These are phyloP conservation scores for Desoria tigrina DNA, from an alignment of 2,888 invertebrate genomes.

Conservation along the genomic window DNA sequence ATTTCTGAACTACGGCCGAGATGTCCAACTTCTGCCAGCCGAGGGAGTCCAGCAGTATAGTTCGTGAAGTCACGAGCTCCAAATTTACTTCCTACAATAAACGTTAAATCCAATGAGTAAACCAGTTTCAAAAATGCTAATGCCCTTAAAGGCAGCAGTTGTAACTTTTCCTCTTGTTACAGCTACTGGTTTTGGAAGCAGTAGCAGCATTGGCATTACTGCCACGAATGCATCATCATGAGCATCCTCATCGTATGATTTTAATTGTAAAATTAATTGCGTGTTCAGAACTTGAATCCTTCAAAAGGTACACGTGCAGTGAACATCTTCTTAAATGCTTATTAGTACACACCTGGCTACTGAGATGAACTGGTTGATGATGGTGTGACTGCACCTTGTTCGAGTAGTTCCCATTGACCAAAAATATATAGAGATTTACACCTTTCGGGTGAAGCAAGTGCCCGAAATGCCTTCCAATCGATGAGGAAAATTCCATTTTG, in stretches of 20 bases:
- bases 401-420: slow-evolving; percentile 58
- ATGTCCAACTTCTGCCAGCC: slow-evolving; percentile 88
- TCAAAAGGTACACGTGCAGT: too few relatives aligned
- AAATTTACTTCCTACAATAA: slow-evolving; percentile 57
- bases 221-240: too few relatives aligned
- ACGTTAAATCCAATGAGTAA: background rate
- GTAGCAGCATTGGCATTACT: too few relatives aligned
- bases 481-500: slow-evolving; percentile 62
- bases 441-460: slow-evolving; percentile 58
- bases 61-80: slow-evolving; percentile 62
- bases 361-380: slow-evolving; percentile 42
- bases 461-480: slow-evolving; percentile 55
- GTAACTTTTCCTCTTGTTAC: background rate
- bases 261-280: too few relatives aligned
- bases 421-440: slow-evolving; percentile 73
- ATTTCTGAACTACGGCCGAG: slow-evolving; percentile 66
- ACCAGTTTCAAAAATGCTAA: slow-evolving; percentile 4
- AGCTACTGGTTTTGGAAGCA: slow-evolving; percentile 2
- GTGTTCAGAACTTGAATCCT: background rate
- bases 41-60: slow-evolving; percentile 66
- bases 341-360: slow-evolving; percentile 26
- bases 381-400: slow-evolving; percentile 5
- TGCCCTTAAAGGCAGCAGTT: background rate
- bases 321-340: too few relatives aligned
- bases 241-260: too few relatives aligned